Evolutionary conservation across 2,888 invertebrate species (phyloP).

Genomic region (Bombyx huttoni): DNA sequence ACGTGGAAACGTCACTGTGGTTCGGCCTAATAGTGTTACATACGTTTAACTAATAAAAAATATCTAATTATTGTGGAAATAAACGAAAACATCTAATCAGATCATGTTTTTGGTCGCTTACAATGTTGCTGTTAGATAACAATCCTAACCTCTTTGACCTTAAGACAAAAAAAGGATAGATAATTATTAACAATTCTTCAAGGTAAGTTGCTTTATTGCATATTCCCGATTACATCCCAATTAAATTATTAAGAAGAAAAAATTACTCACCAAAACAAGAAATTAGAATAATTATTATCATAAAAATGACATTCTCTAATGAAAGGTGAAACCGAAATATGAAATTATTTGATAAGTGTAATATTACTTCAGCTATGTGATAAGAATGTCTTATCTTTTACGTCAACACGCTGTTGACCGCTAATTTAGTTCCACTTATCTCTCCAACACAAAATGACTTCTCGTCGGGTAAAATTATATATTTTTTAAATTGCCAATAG

Average conservation of each 20-base stretch:
- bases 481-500: conserved; percentile 6
- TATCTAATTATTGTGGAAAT: neutral
- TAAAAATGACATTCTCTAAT: conserved; percentile 19
- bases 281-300: neutral
- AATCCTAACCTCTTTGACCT: conserved; percentile 51
- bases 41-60: neutral
- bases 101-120: conserved; percentile 3
- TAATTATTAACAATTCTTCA: conserved; percentile 1
- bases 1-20: conserved; percentile 27
- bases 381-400: conserved; percentile 55
- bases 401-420: conserved; percentile 36
- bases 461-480: conserved; percentile 48
- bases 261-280: neutral
- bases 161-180: conserved; percentile 6
- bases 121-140: conserved; percentile 39
- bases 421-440: conserved; percentile 51
- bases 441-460: conserved; percentile 52
- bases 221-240: neutral
- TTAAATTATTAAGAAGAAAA: neutral
- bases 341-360: conserved; percentile 20
- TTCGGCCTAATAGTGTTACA: conserved; percentile 15
- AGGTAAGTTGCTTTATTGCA: neutral
- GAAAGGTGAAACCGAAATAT: conserved; percentile 26
- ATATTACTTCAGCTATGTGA: conserved; percentile 37
- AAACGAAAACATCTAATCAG: neutral